Conservation (phyloP, 1,140 invertebrate species). For the Drosophila serrata region DNA sequence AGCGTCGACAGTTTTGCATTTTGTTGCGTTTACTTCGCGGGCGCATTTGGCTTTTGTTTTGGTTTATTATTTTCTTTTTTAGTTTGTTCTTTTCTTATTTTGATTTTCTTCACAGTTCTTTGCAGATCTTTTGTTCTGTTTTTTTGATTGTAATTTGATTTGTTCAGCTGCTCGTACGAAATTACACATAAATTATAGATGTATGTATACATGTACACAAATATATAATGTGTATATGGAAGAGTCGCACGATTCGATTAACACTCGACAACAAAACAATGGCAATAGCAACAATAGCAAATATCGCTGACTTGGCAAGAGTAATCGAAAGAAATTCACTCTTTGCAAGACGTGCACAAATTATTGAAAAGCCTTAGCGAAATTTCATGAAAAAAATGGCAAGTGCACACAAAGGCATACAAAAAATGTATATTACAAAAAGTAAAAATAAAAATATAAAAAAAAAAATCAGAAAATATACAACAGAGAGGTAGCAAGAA, state of each 20-base stretch:
- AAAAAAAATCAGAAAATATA: slow-evolving; percentile 11
- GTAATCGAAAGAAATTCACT: slow-evolving; percentile 75
- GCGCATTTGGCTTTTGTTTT: slow-evolving; percentile 69
- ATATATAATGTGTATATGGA: slow-evolving; percentile 4
- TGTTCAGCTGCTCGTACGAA: slow-evolving; percentile 44
- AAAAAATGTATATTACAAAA: slow-evolving; percentile 18
- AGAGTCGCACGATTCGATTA: slow-evolving; percentile 72
- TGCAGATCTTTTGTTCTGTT: slow-evolving; percentile 37
- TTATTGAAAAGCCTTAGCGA: slow-evolving; percentile 74
- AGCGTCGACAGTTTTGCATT: slow-evolving; percentile 74
- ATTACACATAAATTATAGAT: slow-evolving; percentile 40
- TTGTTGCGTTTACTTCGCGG: slow-evolving; percentile 77
- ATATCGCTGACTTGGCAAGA: slow-evolving; percentile 72
- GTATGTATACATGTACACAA: slow-evolving; percentile 7
- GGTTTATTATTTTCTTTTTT: slow-evolving; percentile 27
- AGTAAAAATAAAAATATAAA: not conserved
- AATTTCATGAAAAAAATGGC: slow-evolving; percentile 53
- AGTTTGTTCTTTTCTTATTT: not conserved
- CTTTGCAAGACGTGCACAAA: slow-evolving; percentile 71
- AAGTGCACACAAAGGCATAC: slow-evolving; percentile 45
- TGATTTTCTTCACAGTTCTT: slow-evolving; percentile 16
- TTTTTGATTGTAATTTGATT: slow-evolving; percentile 75
- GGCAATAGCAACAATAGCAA: slow-evolving; percentile 50
- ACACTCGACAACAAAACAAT: slow-evolving; percentile 54
- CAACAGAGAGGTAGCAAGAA: slow-evolving; percentile 20